Conservation (phyloP, 2,113 vertebrate species). For the Ranitomeya variabilis region DNA sequence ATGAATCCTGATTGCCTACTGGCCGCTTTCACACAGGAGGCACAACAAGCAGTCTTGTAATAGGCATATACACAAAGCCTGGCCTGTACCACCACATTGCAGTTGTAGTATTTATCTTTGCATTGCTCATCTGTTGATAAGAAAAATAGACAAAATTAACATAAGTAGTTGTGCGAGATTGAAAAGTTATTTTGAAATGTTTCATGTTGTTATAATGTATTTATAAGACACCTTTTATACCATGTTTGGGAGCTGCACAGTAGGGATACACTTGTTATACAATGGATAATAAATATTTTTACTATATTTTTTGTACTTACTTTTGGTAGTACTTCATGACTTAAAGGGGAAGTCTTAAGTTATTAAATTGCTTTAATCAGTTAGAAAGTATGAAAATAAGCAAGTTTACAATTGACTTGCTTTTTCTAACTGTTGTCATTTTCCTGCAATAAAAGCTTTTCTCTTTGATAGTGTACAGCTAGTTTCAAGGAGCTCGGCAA, state of each 20-base stretch:
- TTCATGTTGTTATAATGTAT: neutral
- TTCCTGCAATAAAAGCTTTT: too few relatives aligned
- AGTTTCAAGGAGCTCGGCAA: too few relatives aligned
- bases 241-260: too few relatives aligned
- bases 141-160: conserved; percentile 27
- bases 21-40: conserved; percentile 81
- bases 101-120: conserved; percentile 93
- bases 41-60: conserved; percentile 90
- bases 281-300: neutral
- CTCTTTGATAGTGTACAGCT: too few relatives aligned
- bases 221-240: too few relatives aligned
- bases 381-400: too few relatives aligned
- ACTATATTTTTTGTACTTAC: neutral
- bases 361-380: too few relatives aligned
- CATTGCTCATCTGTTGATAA: conserved; percentile 85
- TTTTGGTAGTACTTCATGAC: neutral
- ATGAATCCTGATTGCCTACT: conserved; percentile 73
- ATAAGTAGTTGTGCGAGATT: neutral
- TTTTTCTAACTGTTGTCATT: too few relatives aligned
- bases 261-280: too few relatives aligned
- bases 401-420: too few relatives aligned
- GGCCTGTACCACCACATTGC: conserved; percentile 95
- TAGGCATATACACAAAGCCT: conserved; percentile 95
- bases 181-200: neutral
- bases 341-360: neutral